Evolutionary conservation across 2,113 vertebrate species (phyloP).

Genomic region (Pantherophis guttatus): DNA sequence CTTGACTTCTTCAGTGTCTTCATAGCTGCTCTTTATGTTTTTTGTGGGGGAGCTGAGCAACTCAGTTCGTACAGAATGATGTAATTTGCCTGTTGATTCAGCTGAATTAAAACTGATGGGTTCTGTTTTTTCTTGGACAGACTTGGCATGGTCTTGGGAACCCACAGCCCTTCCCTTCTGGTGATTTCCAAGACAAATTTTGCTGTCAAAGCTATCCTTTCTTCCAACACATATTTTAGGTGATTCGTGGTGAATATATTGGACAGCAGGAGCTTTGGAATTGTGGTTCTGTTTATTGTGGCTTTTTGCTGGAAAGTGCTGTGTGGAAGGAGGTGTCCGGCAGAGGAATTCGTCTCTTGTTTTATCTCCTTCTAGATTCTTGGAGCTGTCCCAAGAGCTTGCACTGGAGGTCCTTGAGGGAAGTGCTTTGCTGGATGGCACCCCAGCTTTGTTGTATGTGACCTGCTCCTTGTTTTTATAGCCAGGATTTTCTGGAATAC

Average conservation of each 20-base stretch:
- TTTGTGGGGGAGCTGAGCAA: neutral
- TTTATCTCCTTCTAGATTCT: neutral
- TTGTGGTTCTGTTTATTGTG: conserved; percentile 5
- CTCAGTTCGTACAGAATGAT: neutral
- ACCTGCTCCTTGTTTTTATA: conserved; percentile 24
- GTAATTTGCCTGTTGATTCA: neutral
- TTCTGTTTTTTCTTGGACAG: neutral
- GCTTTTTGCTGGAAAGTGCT: neutral
- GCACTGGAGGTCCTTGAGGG: conserved; percentile 13
- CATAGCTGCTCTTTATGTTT: neutral
- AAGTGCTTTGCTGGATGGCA: neutral
- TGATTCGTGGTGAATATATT: neutral
- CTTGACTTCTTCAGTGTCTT: neutral
- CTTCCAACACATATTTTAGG: neutral
- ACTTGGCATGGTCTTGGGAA: neutral
- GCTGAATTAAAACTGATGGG: neutral
- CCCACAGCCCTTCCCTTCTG: neutral
- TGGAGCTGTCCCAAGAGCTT: conserved; percentile 2
- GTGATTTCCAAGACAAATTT: neutral
- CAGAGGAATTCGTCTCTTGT: conserved; percentile 10
- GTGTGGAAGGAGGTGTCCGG: neutral
- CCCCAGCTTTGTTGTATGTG: conserved; percentile 23
- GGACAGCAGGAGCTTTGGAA: neutral
- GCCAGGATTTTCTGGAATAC: conserved; percentile 31
- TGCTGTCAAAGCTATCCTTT: conserved; percentile 2